Percentiles rank a stretch among this genome's conserved stretches.
These are phyloP conservation scores for Indicator maculatus DNA, from an alignment of 2,113 vertebrate genomes.

Conservation along the genomic window DNA sequence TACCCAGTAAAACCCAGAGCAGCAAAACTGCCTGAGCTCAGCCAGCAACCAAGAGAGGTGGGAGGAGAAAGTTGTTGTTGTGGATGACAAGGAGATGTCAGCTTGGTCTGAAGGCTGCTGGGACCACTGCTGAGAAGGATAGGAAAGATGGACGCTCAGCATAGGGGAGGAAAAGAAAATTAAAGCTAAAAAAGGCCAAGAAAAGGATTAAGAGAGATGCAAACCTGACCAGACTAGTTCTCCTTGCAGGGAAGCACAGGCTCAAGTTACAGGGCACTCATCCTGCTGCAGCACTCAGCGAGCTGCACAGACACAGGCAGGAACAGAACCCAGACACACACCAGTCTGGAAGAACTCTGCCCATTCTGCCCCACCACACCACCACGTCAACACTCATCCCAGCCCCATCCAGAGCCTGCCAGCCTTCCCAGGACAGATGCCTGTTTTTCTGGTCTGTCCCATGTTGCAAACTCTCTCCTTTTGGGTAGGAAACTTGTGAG, in stretches of 20 bases:
- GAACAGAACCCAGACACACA: neutral
- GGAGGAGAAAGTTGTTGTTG: neutral
- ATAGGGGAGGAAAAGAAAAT: neutral
- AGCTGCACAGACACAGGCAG: neutral
- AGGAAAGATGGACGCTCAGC: neutral
- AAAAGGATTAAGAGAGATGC: neutral
- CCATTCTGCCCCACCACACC: neutral
- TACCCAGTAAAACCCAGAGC: neutral
- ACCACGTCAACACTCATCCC: neutral
- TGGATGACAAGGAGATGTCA: accelerated
- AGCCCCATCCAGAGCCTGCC: neutral
- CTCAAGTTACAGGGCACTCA: neutral
- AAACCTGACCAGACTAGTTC: neutral
- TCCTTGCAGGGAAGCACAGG: neutral
- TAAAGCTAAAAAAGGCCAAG: neutral
- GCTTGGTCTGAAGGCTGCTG: neutral
- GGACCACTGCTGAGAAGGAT: neutral
- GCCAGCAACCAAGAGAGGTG: neutral
- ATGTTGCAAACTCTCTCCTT: neutral
- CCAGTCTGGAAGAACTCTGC: neutral
- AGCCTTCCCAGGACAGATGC: neutral
- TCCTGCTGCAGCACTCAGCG: accelerated
- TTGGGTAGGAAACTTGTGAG: neutral
- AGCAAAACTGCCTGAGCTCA: neutral
- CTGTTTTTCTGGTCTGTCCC: neutral